Evolutionary conservation across 2,113 vertebrate species (phyloP).

Genomic region (Rhea pennata): DNA sequence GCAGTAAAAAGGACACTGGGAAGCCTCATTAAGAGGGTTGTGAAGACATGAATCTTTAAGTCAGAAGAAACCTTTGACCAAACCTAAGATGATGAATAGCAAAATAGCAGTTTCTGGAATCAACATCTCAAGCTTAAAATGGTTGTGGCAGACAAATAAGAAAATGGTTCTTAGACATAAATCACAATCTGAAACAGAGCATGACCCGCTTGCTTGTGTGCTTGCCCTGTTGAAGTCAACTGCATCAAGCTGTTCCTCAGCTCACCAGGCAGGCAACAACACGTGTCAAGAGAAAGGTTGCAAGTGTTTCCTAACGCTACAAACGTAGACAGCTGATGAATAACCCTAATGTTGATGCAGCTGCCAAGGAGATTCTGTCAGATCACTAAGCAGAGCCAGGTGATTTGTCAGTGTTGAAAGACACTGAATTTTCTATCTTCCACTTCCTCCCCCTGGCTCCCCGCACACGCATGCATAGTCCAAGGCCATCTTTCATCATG

Average conservation of each 20-base stretch:
- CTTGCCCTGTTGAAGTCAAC: neutral
- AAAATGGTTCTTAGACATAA: neutral
- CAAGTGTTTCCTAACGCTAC: neutral
- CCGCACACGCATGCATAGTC: neutral
- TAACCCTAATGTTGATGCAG: neutral
- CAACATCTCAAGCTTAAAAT: neutral
- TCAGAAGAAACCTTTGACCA: neutral
- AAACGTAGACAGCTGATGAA: slow-evolving; percentile 41
- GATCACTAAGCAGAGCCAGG: slow-evolving; percentile 7
- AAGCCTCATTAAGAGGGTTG: neutral
- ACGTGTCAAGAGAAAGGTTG: slow-evolving; percentile 26
- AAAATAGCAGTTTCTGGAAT: neutral
- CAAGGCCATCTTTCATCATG: slow-evolving; percentile 20
- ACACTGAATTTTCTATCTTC: neutral
- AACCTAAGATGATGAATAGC: neutral
- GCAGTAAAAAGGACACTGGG: neutral
- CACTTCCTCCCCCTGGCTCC: slow-evolving; percentile 11
- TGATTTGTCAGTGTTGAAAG: slow-evolving; percentile 43
- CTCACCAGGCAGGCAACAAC: slow-evolving; percentile 5
- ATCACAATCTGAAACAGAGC: neutral
- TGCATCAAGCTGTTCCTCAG: slow-evolving; percentile 7
- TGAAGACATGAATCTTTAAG: neutral
- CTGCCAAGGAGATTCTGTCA: slow-evolving; percentile 27
- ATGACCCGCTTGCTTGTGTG: neutral
- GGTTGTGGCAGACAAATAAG: neutral